Evolutionary conservation across 2,888 invertebrate genomes (phyloP).

Genomic region (Helicoverpa assulta): DNA sequence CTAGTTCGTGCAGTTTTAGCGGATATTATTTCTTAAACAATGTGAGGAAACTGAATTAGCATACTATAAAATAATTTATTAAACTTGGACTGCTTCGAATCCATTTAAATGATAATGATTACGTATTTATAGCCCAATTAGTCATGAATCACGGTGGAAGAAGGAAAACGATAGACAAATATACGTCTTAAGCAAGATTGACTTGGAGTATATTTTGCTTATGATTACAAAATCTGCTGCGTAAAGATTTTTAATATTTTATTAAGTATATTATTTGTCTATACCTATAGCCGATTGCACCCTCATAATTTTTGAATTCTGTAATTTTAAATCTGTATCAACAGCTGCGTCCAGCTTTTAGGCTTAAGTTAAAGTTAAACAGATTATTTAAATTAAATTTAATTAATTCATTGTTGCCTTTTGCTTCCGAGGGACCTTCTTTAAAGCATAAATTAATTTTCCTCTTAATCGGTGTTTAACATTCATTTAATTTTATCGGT

Average conservation of each 20-base stretch:
- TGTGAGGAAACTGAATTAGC: slow-evolving; percentile 46
- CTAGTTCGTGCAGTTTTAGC: slow-evolving; percentile 28
- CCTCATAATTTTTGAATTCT: slow-evolving; percentile 17
- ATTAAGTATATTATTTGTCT: background rate
- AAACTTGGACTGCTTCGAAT: slow-evolving; percentile 18
- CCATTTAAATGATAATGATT: slow-evolving; percentile 10
- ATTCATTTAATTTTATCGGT: slow-evolving; percentile 23
- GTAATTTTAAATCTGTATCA: slow-evolving; percentile 49
- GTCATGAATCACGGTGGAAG: background rate
- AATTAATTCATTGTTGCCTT: slow-evolving; percentile 61
- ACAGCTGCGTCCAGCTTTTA: slow-evolving; percentile 60
- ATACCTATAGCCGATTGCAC: slow-evolving; percentile 6
- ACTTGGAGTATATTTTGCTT: background rate
- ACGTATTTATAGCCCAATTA: slow-evolving; percentile 8
- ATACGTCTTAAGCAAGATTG: background rate
- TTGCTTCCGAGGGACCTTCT: slow-evolving; percentile 31
- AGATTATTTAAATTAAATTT: slow-evolving; percentile 61
- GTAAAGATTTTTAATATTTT: background rate
- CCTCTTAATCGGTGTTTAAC: slow-evolving; percentile 40
- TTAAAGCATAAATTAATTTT: slow-evolving; percentile 43
- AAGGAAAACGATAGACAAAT: too few relatives aligned
- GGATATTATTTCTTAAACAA: slow-evolving; percentile 45
- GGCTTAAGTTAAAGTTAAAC: slow-evolving; percentile 53
- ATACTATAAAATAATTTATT: slow-evolving; percentile 19
- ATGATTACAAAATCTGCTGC: background rate